Evolutionary conservation across 2,113 vertebrate genomes (phyloP).

Genomic region (Cynopterus brachyotis): DNA sequence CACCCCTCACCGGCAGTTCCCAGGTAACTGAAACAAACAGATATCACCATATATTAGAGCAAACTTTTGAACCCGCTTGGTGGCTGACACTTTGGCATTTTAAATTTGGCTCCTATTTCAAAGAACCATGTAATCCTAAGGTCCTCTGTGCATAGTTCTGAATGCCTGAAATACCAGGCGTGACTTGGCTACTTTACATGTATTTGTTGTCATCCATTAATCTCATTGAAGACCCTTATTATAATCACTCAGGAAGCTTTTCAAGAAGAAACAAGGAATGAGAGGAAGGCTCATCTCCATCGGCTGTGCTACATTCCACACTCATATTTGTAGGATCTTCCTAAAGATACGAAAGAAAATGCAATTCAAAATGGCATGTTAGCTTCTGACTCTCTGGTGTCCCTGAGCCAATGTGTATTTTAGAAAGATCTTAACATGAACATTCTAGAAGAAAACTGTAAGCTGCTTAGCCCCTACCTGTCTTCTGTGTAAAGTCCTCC

Average conservation of each 20-base stretch:
- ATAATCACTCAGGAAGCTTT: not conserved
- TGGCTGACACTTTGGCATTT: slow-evolving; percentile 65
- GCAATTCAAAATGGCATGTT: not conserved
- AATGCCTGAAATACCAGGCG: not conserved
- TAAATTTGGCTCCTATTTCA: slow-evolving; percentile 59
- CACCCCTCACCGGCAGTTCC: slow-evolving; percentile 48
- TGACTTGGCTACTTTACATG: slow-evolving; percentile 38
- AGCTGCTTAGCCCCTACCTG: not conserved
- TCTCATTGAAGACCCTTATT: slow-evolving; percentile 42
- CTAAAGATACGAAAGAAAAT: not conserved
- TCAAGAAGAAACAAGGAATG: not conserved
- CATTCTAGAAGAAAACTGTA: not conserved
- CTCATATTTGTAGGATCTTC: not conserved
- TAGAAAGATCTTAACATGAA: not conserved
- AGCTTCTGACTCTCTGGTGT: not conserved
- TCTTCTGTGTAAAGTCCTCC: not conserved
- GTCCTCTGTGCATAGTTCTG: slow-evolving; percentile 27
- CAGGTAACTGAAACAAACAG: slow-evolving; percentile 67
- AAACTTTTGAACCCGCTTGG: slow-evolving; percentile 66
- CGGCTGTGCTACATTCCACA: not conserved
- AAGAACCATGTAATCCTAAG: slow-evolving; percentile 21
- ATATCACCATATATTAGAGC: slow-evolving; percentile 24
- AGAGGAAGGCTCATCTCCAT: not conserved
- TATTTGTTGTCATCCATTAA: slow-evolving; percentile 38
- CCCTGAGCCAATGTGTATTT: not conserved